Evolutionary conservation across 2,888 invertebrate species (phyloP).

Genomic region (Tinea pellionella): DNA sequence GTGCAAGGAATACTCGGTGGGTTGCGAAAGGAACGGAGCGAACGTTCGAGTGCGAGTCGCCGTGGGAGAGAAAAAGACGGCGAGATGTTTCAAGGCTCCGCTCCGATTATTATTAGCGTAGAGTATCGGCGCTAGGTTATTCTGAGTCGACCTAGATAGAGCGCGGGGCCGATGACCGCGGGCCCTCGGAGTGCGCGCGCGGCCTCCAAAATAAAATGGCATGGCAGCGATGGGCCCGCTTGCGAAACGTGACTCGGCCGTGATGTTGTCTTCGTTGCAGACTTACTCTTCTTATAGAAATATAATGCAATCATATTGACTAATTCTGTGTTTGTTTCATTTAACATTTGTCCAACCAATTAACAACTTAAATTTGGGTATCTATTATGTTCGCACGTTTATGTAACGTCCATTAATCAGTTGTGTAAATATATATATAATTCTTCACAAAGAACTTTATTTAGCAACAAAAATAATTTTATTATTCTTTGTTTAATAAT

Average conservation of each 20-base stretch:
- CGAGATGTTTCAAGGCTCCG: slow-evolving; percentile 50
- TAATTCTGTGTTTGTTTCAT: not conserved
- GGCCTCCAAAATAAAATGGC: slow-evolving; percentile 69
- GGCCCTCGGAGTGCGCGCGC: slow-evolving; percentile 60
- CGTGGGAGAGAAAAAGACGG: slow-evolving; percentile 53
- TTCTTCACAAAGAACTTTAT: no score
- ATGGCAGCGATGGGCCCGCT: slow-evolving; percentile 66
- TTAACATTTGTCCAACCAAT: not conserved
- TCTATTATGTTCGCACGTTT: not conserved
- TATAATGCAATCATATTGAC: slow-evolving; percentile 14
- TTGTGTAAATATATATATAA: no score
- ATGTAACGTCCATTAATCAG: not conserved
- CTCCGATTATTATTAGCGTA: slow-evolving; percentile 54
- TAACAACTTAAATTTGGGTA: not conserved
- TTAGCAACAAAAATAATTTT: no score
- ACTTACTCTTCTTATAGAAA: slow-evolving; percentile 26
- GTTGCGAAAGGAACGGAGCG: slow-evolving; percentile 7
- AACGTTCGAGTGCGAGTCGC: slow-evolving; percentile 23
- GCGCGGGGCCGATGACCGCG: slow-evolving; percentile 66
- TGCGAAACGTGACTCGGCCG: slow-evolving; percentile 60
- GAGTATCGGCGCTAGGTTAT: slow-evolving; percentile 70
- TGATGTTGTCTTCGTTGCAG: slow-evolving; percentile 34
- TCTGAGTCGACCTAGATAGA: slow-evolving; percentile 68
- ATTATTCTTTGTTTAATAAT: no score
- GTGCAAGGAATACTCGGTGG: not conserved